A percentile compares a stretch with the other conserved stretches of the same genome.
Evolutionary conservation across 1,140 invertebrate genomes (phyloP).

Genomic region (Drosophila truncata): DNA sequence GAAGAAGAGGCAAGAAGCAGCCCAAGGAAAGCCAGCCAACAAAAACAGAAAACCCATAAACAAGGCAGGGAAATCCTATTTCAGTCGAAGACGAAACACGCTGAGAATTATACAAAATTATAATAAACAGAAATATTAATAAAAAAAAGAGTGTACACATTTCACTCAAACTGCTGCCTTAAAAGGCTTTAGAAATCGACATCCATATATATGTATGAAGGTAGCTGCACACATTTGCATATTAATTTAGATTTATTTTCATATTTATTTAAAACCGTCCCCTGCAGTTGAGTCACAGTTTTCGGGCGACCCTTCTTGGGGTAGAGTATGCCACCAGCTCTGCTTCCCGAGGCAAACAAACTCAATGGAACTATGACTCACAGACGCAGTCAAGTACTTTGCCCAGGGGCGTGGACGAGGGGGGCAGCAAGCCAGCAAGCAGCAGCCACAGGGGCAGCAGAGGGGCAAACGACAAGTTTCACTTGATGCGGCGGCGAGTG

Average conservation of each 20-base stretch:
- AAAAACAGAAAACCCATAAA: conserved; percentile 27
- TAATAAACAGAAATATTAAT: not conserved
- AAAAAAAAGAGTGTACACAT: not conserved
- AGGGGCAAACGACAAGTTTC: conserved; percentile 42
- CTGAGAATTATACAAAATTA: not conserved
- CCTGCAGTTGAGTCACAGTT: conserved; percentile 15
- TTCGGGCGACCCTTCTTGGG: conserved; percentile 16
- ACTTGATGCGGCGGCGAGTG: conserved; percentile 32
- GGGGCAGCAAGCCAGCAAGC: conserved; percentile 15
- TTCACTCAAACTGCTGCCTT: not conserved
- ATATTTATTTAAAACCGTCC: not conserved
- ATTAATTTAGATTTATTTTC: conserved; percentile 14
- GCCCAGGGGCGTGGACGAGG: conserved; percentile 17
- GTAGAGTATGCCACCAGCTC: conserved; percentile 25
- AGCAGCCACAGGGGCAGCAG: conserved; percentile 6
- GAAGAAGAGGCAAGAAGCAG: conserved; percentile 17
- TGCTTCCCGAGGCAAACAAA: conserved; percentile 36
- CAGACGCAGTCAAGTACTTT: conserved; percentile 35
- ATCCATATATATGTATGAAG: not conserved
- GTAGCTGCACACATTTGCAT: conserved; percentile 3
- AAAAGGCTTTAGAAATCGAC: not conserved
- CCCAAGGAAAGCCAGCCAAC: not conserved
- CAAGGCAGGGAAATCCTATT: not conserved
- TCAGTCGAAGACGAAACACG: conserved; percentile 13
- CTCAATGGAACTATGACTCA: conserved; percentile 47